Evolutionary conservation across 2,113 vertebrate genomes (phyloP).

Genomic region (Hyaena hyaena): DNA sequence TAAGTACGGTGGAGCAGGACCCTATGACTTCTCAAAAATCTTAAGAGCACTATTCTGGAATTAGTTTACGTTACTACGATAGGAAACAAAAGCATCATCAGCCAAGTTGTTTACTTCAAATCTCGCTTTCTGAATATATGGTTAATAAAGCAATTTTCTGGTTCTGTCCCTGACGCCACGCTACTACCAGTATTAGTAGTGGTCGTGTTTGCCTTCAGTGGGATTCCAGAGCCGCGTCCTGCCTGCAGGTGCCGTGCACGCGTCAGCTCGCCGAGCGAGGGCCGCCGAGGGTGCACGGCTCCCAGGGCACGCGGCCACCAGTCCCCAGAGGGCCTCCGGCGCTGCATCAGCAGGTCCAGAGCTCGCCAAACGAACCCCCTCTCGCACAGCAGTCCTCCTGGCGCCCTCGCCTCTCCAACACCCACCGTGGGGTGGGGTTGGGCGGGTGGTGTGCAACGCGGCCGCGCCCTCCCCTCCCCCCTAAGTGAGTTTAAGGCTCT

Average conservation of each 20-base stretch:
- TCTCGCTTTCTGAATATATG: neutral
- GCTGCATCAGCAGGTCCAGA: neutral
- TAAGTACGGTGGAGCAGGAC: no score
- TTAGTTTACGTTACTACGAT: rapidly evolving
- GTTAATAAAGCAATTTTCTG: neutral
- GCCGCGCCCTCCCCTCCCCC: no score
- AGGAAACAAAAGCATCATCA: neutral
- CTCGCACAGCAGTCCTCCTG: neutral
- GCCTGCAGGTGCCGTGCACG: neutral
- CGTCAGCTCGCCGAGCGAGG: rapidly evolving
- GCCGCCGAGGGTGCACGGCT: rapidly evolving
- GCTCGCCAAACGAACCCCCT: no score
- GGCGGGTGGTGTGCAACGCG: rapidly evolving
- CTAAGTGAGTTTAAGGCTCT: neutral
- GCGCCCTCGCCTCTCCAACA: neutral
- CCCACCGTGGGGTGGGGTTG: no score
- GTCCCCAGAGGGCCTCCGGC: rapidly evolving
- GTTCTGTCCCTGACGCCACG: neutral
- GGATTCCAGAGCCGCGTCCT: neutral
- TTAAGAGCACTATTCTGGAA: neutral
- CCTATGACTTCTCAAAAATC: neutral
- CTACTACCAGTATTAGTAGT: rapidly evolving
- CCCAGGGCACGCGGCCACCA: rapidly evolving
- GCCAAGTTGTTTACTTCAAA: rapidly evolving
- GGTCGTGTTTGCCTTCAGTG: neutral